Evolutionary conservation across 1,140 invertebrate species (phyloP).

Genomic region (Drosophila orena): DNA sequence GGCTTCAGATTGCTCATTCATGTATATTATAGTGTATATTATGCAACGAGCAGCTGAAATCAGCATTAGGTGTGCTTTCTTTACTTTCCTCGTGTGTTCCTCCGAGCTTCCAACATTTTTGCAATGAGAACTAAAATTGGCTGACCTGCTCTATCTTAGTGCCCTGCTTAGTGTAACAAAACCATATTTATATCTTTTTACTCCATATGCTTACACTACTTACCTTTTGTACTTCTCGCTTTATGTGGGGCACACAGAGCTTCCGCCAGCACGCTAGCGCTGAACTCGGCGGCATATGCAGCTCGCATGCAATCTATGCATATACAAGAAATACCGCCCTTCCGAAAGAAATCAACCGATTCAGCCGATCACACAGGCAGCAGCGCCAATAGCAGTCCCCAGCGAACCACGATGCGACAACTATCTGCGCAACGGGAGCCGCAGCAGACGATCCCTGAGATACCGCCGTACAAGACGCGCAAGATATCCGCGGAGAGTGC

Average conservation of each 20-base stretch:
- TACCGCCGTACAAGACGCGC: constrained; percentile 86
- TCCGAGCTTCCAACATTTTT: constrained; percentile 42
- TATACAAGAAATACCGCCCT: constrained; percentile 86
- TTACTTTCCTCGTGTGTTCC: constrained; percentile 19
- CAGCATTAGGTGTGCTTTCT: constrained; percentile 17
- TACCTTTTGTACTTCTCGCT: constrained; percentile 24
- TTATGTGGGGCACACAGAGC: constrained; percentile 61
- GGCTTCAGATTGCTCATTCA: constrained; percentile 4
- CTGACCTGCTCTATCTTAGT: constrained; percentile 17
- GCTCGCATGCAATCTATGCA: constrained; percentile 78
- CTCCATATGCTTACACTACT: not conserved
- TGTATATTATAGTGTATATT: not conserved
- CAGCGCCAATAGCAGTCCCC: constrained; percentile 78
- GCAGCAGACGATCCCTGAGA: constrained; percentile 84
- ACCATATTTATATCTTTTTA: not conserved
- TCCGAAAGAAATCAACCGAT: constrained; percentile 84
- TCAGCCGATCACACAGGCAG: constrained; percentile 74
- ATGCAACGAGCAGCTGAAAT: not conserved
- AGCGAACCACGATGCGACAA: constrained; percentile 57
- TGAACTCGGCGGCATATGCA: constrained; percentile 66
- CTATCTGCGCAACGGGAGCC: constrained; percentile 59
- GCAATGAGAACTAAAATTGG: constrained; percentile 41
- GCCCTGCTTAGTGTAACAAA: not conserved
- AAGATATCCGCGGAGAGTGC: constrained; percentile 86
- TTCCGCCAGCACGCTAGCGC: constrained; percentile 76